Evolutionary conservation across 2,888 invertebrate species (phyloP).

Genomic region (Cepaea hortensis): DNA sequence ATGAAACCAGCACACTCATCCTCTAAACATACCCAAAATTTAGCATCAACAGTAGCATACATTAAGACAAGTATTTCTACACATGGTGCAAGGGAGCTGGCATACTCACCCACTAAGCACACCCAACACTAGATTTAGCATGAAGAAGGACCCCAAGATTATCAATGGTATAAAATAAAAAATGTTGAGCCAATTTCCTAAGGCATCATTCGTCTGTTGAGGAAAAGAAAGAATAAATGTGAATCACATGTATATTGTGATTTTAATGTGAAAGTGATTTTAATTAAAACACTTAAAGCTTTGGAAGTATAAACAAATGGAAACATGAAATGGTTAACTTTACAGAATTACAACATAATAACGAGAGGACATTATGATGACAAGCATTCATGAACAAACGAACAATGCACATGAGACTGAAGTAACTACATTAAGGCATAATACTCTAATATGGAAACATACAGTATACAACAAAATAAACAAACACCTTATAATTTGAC

Average conservation of each 20-base stretch:
- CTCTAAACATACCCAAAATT: no score
- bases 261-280: not conserved
- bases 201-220: constrained; percentile 98
- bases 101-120: constrained; percentile 96
- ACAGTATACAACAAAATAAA: no score
- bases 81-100: no score
- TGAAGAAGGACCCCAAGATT: constrained; percentile 99
- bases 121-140: constrained; percentile 99
- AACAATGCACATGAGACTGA: no score
- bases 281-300: not conserved
- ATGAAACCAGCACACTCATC: no score
- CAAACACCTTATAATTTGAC: no score
- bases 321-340: not conserved
- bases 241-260: no score
- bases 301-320: not conserved
- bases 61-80: no score
- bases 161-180: constrained; percentile 99
- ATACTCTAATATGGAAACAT: no score
- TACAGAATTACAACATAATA: not conserved
- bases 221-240: not conserved
- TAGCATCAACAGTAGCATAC: no score
- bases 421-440: no score
- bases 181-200: constrained; percentile 99
- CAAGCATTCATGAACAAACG: no score
- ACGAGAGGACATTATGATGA: not conserved